These are phyloP conservation scores for Sapajus apella DNA, from an alignment of 2,113 vertebrate genomes.

Conservation along the genomic window DNA sequence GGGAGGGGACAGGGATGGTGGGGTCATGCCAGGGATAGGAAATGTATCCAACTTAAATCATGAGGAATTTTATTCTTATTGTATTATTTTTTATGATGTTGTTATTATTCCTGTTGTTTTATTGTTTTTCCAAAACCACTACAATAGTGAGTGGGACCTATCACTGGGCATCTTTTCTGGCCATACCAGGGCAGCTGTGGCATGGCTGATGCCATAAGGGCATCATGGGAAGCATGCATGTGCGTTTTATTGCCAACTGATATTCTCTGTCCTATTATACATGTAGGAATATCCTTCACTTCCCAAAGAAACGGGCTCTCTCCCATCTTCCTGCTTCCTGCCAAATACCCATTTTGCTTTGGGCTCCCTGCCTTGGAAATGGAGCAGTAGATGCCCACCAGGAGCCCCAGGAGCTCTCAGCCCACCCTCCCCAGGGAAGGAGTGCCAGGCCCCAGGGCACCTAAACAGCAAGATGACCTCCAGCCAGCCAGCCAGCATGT, in stretches of 20 bases:
- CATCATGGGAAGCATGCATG: accelerated
- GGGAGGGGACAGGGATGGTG: background rate
- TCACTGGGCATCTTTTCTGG: background rate
- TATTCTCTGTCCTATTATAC: background rate
- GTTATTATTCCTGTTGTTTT: background rate
- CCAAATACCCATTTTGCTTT: too few species aligned
- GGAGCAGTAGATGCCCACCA: too few species aligned
- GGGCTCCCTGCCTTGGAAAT: background rate
- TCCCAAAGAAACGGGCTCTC: background rate
- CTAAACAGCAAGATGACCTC: background rate
- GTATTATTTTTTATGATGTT: background rate
- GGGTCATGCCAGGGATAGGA: background rate
- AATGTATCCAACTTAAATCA: background rate
- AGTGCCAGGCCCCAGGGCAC: accelerated
- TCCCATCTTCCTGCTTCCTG: background rate
- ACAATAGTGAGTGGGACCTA: background rate
- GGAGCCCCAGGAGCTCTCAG: accelerated
- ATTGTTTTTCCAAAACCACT: background rate
- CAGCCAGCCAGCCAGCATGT: accelerated
- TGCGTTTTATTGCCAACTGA: background rate
- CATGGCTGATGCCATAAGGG: background rate
- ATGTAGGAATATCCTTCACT: background rate
- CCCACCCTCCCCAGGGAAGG: background rate
- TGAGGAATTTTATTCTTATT: background rate
- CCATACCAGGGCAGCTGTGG: background rate